Conservation (phyloP, 2,797 vertebrate species). For the Melanotaenia maccullochi region DNA sequence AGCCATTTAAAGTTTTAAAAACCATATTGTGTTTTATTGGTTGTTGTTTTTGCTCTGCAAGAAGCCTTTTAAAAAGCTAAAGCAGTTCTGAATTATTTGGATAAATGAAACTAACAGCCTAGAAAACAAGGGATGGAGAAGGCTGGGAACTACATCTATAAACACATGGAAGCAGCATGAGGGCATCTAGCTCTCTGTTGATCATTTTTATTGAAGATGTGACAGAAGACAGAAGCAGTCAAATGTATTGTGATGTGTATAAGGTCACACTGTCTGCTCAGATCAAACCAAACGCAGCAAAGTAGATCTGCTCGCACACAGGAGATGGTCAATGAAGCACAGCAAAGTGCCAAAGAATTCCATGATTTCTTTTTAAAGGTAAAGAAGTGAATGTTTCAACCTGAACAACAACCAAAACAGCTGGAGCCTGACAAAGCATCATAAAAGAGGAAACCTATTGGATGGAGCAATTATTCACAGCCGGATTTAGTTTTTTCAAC, state of each 20-base stretch:
- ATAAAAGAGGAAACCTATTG: neutral
- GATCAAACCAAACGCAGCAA: constrained; percentile 4
- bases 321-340: neutral
- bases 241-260: constrained; percentile 1
- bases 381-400: neutral
- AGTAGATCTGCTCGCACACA: neutral
- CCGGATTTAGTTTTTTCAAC: neutral
- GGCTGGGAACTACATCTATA: neutral
- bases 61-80: too few species aligned
- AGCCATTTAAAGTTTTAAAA: too few species aligned
- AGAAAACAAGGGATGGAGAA: neutral
- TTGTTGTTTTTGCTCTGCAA: too few species aligned
- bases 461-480: neutral
- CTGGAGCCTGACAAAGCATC: neutral
- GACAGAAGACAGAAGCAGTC: neutral
- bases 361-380: neutral
- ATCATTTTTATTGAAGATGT: neutral
- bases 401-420: neutral
- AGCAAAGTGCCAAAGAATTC: neutral
- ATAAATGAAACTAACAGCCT: neutral
- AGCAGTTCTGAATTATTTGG: neutral
- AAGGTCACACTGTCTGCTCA: neutral
- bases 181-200: neutral
- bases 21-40: too few species aligned
- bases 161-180: neutral